A percentile compares a stretch with the other conserved stretches of the same genome.
phyloP scores from a whole-genome alignment of 1,140 invertebrate species.

The Gryon sp. region DNA sequence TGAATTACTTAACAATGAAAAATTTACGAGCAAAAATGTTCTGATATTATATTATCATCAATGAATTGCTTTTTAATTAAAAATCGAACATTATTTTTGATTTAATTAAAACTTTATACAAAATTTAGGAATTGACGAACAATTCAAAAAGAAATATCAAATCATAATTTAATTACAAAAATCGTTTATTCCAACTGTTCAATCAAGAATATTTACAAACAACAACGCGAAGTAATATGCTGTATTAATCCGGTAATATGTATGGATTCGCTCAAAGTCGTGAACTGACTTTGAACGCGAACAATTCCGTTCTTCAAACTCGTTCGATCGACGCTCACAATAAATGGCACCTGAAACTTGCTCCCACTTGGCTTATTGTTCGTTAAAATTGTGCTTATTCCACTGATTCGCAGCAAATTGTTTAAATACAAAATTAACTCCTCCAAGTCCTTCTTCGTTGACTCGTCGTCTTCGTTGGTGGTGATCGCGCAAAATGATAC shows the following conservation, averaged over 20 bases:
- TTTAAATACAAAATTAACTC: conserved; percentile 75
- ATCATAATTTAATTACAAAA: background rate
- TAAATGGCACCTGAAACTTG: conserved; percentile 83
- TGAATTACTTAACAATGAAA: too few relatives aligned
- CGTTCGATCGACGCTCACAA: conserved; percentile 82
- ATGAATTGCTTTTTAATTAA: too few relatives aligned
- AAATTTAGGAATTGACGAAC: background rate
- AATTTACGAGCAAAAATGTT: too few relatives aligned
- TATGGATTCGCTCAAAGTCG: conserved; percentile 81
- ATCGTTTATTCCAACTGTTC: background rate
- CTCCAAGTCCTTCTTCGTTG: conserved; percentile 68
- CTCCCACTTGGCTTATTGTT: conserved; percentile 65
- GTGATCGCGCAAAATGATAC: conserved; percentile 79
- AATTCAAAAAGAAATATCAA: too few relatives aligned
- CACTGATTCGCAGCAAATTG: conserved; percentile 71
- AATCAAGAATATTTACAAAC: conserved; percentile 32
- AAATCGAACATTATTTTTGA: too few relatives aligned
- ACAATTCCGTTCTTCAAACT: conserved; percentile 87
- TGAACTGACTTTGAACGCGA: conserved; percentile 85
- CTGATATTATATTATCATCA: too few relatives aligned
- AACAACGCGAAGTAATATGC: conserved; percentile 71
- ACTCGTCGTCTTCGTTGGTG: conserved; percentile 54
- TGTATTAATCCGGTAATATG: conserved; percentile 78
- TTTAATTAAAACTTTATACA: background rate
- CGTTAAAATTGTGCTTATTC: conserved; percentile 71